Base-by-base conservation (phyloP, 2,113 vertebrate genomes). In the Mesitornis unicolor region DNA sequence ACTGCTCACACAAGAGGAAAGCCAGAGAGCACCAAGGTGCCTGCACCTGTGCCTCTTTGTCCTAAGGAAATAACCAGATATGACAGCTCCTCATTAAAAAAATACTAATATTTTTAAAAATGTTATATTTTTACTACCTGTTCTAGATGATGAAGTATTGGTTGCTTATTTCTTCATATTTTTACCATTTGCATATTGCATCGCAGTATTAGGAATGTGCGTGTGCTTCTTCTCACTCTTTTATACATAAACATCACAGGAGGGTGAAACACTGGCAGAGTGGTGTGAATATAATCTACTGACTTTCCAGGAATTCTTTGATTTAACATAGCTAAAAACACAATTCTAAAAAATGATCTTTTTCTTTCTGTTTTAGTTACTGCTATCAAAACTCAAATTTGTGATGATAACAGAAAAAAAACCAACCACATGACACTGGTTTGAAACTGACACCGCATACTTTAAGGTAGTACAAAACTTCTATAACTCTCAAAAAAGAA, bases 1-100 rank as follows among this genome's bases (percentile, higher is more conserved):
- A 7, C 48, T 59, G 45, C 14, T 73, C 24, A 4, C 3, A 10
- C 0, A 0, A 18, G 29, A 2, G 5, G 48, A 88, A 71, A 73
- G 13, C 2, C 28, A 80, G 53, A 50, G 25, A 68, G 31, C 63
- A 79, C 24, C 51, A 16, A 51, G 29, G 17, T 16, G 21, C 13
- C 40, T 54, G 38, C 45, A 36, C 25, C 14, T 2, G 1, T 10
- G 6, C 11, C n/a, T 54, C 25, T 57, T 29, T 71, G 21, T 45
- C 18, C 29, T 24, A 1, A 57, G 36, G 20, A 81, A 93, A 74
- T n/a, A 33, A 28, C 4, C 19, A 29, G 13, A 9, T 11, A 18
- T 2, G 25, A 5, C 1, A 16, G 7, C 10, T 65, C 8, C 15
- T 65, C 9, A 21, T 29, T 3, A 35, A 50, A 42, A 13, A 25